Percentiles rank a stretch among this genome's conserved stretches.
Evolutionary conservation across 2,797 vertebrate species (phyloP).

Genomic region (Knipowitschia caucasica): DNA sequence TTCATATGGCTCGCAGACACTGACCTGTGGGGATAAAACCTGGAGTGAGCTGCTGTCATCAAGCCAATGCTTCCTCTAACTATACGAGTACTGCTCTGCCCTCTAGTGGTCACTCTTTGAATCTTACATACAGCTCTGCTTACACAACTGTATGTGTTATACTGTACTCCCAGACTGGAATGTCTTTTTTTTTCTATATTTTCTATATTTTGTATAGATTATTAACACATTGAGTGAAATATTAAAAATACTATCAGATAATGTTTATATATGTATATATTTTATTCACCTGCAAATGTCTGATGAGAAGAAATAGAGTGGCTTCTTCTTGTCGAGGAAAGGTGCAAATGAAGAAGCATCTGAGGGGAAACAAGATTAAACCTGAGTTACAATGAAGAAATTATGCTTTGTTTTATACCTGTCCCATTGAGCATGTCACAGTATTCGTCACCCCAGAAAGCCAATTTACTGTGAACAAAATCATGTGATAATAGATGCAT

Average conservation of each 20-base stretch:
- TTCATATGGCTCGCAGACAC: conserved; percentile 76
- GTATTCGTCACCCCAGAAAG: conserved; percentile 78
- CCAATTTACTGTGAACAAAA: conserved; percentile 54
- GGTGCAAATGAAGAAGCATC: conserved; percentile 90
- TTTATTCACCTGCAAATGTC: conserved; percentile 91
- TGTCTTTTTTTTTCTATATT: too few species aligned
- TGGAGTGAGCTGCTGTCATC: background rate
- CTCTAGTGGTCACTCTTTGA: conserved; percentile 49
- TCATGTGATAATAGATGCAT: background rate
- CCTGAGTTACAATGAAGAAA: background rate
- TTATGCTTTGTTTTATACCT: conserved; percentile 65
- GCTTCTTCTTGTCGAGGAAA: conserved; percentile 75
- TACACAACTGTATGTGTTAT: too few species aligned
- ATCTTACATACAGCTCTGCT: background rate
- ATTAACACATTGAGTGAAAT: too few species aligned
- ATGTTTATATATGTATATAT: too few species aligned
- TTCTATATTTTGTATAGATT: too few species aligned
- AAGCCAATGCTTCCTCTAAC: background rate
- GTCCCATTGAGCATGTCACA: conserved; percentile 94
- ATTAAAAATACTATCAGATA: too few species aligned
- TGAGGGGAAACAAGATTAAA: conserved; percentile 47
- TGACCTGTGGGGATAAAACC: conserved; percentile 71
- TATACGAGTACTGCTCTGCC: conserved; percentile 14
- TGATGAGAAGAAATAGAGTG: conserved; percentile 85
- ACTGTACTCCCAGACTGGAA: too few species aligned